Percentiles rank a stretch among this genome's conserved stretches.
Conservation (phyloP, 2,797 vertebrate species). For the Sebastes trivittatus region DNA sequence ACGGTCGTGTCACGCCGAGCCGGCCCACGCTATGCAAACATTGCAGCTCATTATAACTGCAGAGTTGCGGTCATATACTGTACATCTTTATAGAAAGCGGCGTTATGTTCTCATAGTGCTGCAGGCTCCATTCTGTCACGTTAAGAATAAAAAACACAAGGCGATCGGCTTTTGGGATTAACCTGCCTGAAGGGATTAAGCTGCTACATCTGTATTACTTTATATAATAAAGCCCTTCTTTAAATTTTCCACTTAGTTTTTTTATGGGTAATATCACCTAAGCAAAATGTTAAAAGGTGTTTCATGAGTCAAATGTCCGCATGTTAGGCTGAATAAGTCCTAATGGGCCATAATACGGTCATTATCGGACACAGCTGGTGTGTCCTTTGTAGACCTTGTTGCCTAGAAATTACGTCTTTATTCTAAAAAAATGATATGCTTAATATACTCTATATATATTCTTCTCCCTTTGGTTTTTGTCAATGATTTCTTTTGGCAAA, state of each 20-base stretch:
- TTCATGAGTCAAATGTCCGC: neutral
- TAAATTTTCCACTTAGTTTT: neutral
- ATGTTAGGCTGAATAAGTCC: neutral
- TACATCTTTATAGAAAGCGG: constrained; percentile 5
- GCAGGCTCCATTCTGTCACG: constrained; percentile 5
- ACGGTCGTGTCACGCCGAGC: neutral
- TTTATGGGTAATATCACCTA: neutral
- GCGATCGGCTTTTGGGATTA: constrained; percentile 14
- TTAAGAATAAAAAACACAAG: constrained; percentile 27
- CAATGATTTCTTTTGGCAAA: neutral
- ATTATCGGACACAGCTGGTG: neutral
- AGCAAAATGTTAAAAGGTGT: neutral
- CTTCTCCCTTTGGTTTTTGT: neutral
- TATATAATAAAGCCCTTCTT: neutral
- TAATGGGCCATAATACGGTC: neutral
- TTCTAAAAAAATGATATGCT: neutral
- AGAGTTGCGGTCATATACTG: neutral
- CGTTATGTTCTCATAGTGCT: neutral
- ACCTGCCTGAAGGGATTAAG: neutral
- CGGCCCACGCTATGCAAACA: constrained; percentile 37
- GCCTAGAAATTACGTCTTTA: neutral
- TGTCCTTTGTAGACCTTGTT: neutral
- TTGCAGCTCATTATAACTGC: constrained; percentile 5
- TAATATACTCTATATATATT: neutral
- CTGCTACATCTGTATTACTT: constrained; percentile 14